Percentiles rank a stretch among this genome's conserved stretches.
Conservation (phyloP, 2,797 vertebrate genomes). For the Falco novaeseelandiae region DNA sequence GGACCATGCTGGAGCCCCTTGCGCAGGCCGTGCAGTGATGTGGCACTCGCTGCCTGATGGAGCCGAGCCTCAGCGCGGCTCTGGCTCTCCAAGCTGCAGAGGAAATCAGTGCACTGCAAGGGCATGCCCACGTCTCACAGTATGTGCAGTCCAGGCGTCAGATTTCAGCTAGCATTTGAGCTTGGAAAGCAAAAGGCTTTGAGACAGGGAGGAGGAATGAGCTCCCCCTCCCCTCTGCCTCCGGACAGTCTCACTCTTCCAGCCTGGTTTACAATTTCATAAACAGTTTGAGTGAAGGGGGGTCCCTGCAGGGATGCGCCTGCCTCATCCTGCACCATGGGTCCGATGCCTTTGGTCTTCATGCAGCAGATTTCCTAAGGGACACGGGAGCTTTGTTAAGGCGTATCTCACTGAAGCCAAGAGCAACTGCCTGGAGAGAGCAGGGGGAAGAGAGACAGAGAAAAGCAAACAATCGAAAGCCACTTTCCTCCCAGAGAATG, state of each 20-base stretch:
- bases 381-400: not conserved
- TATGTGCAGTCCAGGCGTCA: slow-evolving; percentile 52
- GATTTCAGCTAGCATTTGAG: slow-evolving; percentile 65
- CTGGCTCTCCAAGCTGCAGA: slow-evolving; percentile 1
- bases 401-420: rapidly evolving
- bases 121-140: slow-evolving; percentile 65
- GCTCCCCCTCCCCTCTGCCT: slow-evolving; percentile 44
- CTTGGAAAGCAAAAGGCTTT: slow-evolving; percentile 44
- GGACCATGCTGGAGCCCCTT: slow-evolving; percentile 63
- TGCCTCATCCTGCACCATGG: not conserved
- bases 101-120: slow-evolving; percentile 22
- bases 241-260: not conserved
- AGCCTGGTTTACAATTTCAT: not conserved
- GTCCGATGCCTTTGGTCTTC: not conserved
- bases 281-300: not conserved
- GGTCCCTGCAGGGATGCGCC: not conserved
- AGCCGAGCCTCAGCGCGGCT: not conserved
- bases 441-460: not conserved
- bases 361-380: not conserved
- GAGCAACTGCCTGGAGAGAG: not conserved
- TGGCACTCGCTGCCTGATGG: slow-evolving; percentile 66
- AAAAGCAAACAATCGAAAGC: not conserved
- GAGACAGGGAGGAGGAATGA: slow-evolving; percentile 42
- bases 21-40: slow-evolving; percentile 61
- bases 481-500: not conserved